Evolutionary conservation across 2,888 invertebrate species (phyloP).

Genomic region (Mallateleia sp.): DNA sequence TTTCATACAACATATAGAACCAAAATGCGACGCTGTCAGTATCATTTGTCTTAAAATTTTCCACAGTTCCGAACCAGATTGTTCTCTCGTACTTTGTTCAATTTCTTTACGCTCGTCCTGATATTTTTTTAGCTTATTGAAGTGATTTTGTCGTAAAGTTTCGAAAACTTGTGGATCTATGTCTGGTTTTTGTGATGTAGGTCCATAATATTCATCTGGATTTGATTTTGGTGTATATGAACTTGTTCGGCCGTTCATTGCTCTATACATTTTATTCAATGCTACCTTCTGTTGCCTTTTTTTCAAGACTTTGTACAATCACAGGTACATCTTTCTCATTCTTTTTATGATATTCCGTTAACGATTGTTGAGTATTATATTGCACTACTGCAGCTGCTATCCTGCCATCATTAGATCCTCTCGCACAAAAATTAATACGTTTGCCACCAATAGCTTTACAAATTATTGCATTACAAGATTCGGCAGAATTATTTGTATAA

Average conservation of each 20-base stretch:
- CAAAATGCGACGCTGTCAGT: constrained; percentile 71
- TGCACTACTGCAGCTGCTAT: constrained; percentile 41
- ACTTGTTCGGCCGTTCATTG: background rate
- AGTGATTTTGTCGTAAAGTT: constrained; percentile 8
- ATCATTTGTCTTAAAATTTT: constrained; percentile 40
- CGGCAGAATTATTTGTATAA: constrained; percentile 36
- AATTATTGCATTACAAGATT: constrained; percentile 58
- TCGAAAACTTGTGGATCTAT: constrained; percentile 6
- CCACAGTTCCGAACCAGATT: constrained; percentile 63
- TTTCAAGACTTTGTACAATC: constrained; percentile 1
- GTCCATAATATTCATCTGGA: constrained; percentile 3
- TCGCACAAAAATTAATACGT: constrained; percentile 42
- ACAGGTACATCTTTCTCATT: constrained; percentile 11
- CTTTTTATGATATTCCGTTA: constrained; percentile 17
- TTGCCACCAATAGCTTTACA: constrained; percentile 62
- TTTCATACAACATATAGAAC: constrained; percentile 53
- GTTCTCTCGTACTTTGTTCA: constrained; percentile 51
- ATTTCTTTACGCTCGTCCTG: constrained; percentile 5
- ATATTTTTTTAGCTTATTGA: background rate
- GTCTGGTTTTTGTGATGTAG: constrained; percentile 26
- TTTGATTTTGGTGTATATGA: background rate
- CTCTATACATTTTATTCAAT: background rate
- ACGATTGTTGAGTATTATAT: constrained; percentile 19
- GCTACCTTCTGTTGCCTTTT: constrained; percentile 19
- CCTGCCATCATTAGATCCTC: constrained; percentile 43